Conservation (phyloP, 2,797 vertebrate genomes). For the Lerista edwardsae region DNA sequence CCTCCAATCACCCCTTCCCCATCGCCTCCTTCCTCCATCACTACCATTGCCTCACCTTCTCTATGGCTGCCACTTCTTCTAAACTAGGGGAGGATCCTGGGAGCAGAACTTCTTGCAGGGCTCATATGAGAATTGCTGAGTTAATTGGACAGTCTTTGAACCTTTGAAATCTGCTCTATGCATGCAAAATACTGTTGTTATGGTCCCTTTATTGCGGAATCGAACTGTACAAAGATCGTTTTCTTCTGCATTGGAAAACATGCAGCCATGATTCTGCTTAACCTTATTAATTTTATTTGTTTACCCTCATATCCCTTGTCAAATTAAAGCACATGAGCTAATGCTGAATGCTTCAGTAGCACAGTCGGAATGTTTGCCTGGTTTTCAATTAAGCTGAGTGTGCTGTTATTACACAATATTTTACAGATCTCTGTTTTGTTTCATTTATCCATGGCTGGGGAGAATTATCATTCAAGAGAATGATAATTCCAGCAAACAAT, state of each 20-base stretch:
- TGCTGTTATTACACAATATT: constrained; percentile 32
- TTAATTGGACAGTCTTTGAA: neutral
- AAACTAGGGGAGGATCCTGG: no score
- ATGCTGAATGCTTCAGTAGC: constrained; percentile 35
- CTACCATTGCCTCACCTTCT: no score
- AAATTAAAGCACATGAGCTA: constrained; percentile 49
- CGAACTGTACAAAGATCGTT: constrained; percentile 34
- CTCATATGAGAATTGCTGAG: neutral
- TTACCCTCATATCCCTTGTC: constrained; percentile 33
- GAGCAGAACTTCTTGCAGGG: neutral
- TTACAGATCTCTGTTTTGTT: constrained; percentile 23
- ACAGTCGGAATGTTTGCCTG: constrained; percentile 34
- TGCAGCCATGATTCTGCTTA: constrained; percentile 49
- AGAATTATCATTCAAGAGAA: constrained; percentile 8
- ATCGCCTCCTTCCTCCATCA: no score
- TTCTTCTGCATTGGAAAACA: constrained; percentile 53
- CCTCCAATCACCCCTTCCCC: no score
- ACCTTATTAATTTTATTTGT: constrained; percentile 51
- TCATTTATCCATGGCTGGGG: constrained; percentile 3
- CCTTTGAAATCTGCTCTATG: neutral
- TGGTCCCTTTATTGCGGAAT: constrained; percentile 38
- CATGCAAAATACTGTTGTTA: neutral
- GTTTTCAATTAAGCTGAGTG: constrained; percentile 36
- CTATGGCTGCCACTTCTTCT: no score
- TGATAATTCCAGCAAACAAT: neutral